Evolutionary conservation across 2,888 invertebrate species (phyloP).

Genomic region (Agrilus biguttatus): DNA sequence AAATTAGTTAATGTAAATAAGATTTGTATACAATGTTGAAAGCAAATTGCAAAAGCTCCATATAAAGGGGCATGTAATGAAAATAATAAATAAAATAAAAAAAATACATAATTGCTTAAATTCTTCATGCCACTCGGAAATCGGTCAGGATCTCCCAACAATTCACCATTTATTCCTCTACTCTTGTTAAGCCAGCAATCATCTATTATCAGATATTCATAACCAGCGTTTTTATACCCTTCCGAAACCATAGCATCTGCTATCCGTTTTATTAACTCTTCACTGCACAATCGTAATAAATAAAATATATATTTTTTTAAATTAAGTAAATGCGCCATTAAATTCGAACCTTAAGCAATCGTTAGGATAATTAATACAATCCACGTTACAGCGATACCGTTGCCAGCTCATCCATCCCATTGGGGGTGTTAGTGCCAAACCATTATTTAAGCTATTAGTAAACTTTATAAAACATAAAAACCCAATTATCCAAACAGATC

Average conservation of each 20-base stretch:
- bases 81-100: too few species aligned
- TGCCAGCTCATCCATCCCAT: constrained; percentile 66
- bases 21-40: too few species aligned
- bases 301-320: too few species aligned
- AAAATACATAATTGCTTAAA: neutral
- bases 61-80: too few species aligned
- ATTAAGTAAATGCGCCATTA: too few species aligned
- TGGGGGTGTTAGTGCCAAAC: constrained; percentile 49
- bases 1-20: too few species aligned
- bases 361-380: constrained; percentile 47
- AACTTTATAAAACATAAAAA: too few species aligned
- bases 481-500: too few species aligned
- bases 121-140: neutral
- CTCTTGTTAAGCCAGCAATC: neutral
- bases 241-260: neutral
- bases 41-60: too few species aligned
- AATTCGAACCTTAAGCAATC: constrained; percentile 45
- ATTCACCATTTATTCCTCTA: neutral
- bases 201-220: neutral
- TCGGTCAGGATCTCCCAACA: neutral
- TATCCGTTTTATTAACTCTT: neutral
- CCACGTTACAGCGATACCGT: constrained; percentile 46
- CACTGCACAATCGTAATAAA: too few species aligned
- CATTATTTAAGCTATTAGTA: constrained; percentile 37
- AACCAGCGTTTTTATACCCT: neutral